Percentiles rank a stretch among this genome's conserved stretches.
These are phyloP conservation scores for Alces alces DNA, from an alignment of 2,113 vertebrate genomes.

Conservation along the genomic window DNA sequence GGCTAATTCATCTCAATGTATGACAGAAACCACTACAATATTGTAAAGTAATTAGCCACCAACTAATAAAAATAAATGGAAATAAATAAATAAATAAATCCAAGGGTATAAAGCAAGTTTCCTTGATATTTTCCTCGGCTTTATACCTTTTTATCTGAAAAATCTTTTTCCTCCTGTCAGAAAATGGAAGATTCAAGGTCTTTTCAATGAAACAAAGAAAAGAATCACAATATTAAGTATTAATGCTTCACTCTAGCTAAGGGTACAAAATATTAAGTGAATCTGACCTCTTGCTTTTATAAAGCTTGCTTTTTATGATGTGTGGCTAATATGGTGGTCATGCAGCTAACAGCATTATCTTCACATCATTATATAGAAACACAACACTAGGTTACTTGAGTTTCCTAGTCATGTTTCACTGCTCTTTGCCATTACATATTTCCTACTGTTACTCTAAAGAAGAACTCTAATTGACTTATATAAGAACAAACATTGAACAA, in stretches of 20 bases:
- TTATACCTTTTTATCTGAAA: constrained; percentile 35
- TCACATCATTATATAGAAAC: constrained; percentile 82
- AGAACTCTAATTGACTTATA: constrained; percentile 83
- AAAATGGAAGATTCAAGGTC: constrained; percentile 20
- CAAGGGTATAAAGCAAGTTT: background rate
- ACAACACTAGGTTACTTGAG: constrained; percentile 73
- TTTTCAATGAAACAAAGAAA: constrained; percentile 56
- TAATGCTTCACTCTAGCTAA: constrained; percentile 56
- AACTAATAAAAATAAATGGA: too few species aligned
- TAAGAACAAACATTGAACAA: constrained; percentile 83
- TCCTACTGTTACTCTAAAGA: constrained; percentile 83
- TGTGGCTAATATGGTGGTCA: constrained; percentile 80
- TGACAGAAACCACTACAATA: too few species aligned
- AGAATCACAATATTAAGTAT: constrained; percentile 45
- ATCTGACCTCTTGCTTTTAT: constrained; percentile 76
- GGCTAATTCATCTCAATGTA: too few species aligned
- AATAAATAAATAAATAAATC: too few species aligned
- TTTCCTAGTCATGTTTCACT: constrained; percentile 71
- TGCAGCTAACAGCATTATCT: constrained; percentile 83
- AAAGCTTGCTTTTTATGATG: constrained; percentile 76
- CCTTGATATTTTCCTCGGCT: background rate
- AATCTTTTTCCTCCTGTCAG: background rate
- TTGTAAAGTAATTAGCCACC: too few species aligned
- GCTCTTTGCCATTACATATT: constrained; percentile 75
- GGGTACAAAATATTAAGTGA: constrained; percentile 72